Base-by-base conservation (phyloP, 1,140 invertebrate genomes). In the Bombus pascuorum region DNA sequence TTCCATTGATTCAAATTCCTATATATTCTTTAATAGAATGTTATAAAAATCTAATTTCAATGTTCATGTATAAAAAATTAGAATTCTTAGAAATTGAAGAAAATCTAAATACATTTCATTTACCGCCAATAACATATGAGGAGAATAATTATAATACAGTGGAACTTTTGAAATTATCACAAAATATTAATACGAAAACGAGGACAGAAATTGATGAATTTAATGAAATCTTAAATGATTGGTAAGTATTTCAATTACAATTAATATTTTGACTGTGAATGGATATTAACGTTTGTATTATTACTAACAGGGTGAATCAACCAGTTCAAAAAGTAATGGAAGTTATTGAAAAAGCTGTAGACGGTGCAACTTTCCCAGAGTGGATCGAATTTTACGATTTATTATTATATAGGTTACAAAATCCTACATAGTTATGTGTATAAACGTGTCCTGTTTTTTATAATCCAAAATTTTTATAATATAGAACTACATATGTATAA, bases 1-100 rank as follows among this genome's bases (percentile, higher is more conserved):
- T 91, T 71, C 93, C 92, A 57, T 89, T 91, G 77, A 78, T 93
- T 71, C 89, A 89, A 59, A 86, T 86, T 13, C 92, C 93, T 6
- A 44, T 94, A 57, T 94, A 92, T 76, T 89, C 90, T 84, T 87
- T 94, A 37, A 81, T 94, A 81, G 88, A 93, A 59, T 93, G 91
- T 47, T 93, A 92, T 32, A 91, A 89, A 62, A 88, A 90, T 57
- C 77, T 87, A 37, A 73, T 89, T 25, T 77, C 73, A 37, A 91
- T 89, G 72, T 72, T 76, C 12, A n/a, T 81, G 53, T 86, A 91
- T 28, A 90, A 82, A n/a, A 90, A 86, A 70, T 37, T 83, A 25
- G 66, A 87, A 25, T 37, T 34, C 28, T 87, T 62, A 18, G 57
- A 87, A 57, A 62, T 13, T 76, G 79, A 83, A 44, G 79, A 87